Conservation (phyloP, 1,140 invertebrate species). For the Paracyclopina nana region DNA sequence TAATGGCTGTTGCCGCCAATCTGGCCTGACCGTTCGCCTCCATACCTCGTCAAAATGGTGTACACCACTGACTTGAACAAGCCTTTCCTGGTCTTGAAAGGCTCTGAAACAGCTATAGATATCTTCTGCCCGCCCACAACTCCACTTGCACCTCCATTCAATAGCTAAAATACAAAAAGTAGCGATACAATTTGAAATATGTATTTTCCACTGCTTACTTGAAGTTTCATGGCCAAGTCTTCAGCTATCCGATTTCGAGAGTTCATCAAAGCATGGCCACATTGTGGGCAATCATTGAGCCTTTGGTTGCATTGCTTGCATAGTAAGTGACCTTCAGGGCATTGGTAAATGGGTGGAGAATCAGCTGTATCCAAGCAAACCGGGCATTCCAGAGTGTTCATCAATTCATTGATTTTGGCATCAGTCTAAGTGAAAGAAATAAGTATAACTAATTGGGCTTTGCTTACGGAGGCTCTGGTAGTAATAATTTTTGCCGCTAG, state of each 20-base stretch:
- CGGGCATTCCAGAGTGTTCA: constrained; percentile 16
- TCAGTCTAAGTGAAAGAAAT: not conserved
- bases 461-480: too few relatives aligned
- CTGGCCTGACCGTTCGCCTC: not conserved
- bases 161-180: not conserved
- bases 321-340: constrained; percentile 13
- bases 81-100: constrained; percentile 11
- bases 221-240: constrained; percentile 4
- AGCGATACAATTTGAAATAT: not conserved
- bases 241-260: constrained; percentile 13
- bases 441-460: constrained; percentile 2
- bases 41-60: not conserved
- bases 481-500: too few relatives aligned
- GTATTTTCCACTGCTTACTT: not conserved
- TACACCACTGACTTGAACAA: constrained; percentile 1
- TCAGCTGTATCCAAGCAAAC: constrained; percentile 11
- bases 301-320: constrained; percentile 8
- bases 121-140: not conserved
- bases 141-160: not conserved
- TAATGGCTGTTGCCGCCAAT: not conserved
- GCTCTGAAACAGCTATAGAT: constrained; percentile 3
- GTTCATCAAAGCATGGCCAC: constrained; percentile 14
- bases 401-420: constrained; percentile 3
- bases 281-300: constrained; percentile 11
- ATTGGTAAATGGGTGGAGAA: constrained; percentile 13